phyloP scores from a whole-genome alignment of 2,888 invertebrate genomes.

The Morpho helenor region DNA sequence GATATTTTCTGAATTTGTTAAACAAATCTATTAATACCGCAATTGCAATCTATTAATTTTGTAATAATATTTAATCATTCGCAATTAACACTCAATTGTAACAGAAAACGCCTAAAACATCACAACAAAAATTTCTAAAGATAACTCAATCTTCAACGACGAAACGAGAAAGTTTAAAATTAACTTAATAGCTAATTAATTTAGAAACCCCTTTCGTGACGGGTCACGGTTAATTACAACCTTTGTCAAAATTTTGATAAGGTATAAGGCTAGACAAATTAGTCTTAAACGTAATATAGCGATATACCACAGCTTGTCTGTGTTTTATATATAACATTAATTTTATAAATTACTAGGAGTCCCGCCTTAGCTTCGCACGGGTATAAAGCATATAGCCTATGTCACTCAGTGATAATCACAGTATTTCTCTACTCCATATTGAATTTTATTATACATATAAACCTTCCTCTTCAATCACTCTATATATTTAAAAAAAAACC shows the following conservation, averaged over 20 bases:
- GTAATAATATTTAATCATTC: not conserved
- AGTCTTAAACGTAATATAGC: not conserved
- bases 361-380: too few relatives aligned
- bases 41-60: not conserved
- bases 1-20: too few relatives aligned
- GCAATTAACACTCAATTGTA: not conserved
- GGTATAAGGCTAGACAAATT: not conserved
- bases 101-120: slow-evolving; percentile 2
- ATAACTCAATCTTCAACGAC: not conserved
- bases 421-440: too few relatives aligned
- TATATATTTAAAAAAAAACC: too few relatives aligned
- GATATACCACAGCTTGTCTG: too few relatives aligned
- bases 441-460: too few relatives aligned
- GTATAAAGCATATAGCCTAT: too few relatives aligned
- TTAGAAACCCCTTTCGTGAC: slow-evolving; percentile 16
- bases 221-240: slow-evolving; percentile 13
- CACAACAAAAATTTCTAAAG: slow-evolving; percentile 7
- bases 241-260: not conserved
- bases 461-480: too few relatives aligned
- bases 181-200: slow-evolving; percentile 26
- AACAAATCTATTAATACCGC: too few relatives aligned
- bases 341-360: too few relatives aligned
- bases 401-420: too few relatives aligned
- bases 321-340: too few relatives aligned
- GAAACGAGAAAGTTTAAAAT: slow-evolving; percentile 18